phyloP scores from a whole-genome alignment of 2,888 invertebrate genomes.

The Thera obeliscata region DNA sequence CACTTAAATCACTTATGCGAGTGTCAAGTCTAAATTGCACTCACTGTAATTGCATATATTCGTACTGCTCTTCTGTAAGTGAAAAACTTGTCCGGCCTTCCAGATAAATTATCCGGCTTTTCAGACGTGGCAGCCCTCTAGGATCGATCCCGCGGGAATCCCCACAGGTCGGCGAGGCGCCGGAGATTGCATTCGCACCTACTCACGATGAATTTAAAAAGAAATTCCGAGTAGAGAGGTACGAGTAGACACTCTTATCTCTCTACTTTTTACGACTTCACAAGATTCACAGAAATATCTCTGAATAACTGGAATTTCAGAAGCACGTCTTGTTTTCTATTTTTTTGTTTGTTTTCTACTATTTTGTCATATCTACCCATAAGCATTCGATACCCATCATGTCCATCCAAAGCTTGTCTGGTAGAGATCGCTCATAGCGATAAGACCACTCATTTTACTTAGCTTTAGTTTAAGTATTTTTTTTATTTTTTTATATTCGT shows the following conservation, averaged over 20 bases:
- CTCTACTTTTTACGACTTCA: slow-evolving; percentile 8
- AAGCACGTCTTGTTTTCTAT: too few relatives aligned
- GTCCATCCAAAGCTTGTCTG: too few relatives aligned
- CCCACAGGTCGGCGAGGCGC: slow-evolving; percentile 37
- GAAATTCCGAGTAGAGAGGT: slow-evolving; percentile 6
- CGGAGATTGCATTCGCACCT: slow-evolving; percentile 39
- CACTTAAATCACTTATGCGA: too few relatives aligned
- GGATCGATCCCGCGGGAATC: slow-evolving; percentile 39
- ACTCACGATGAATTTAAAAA: slow-evolving; percentile 28
- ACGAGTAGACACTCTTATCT: background rate
- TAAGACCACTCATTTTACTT: too few relatives aligned
- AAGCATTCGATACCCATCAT: too few relatives aligned
- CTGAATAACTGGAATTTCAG: background rate
- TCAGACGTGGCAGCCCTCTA: slow-evolving; percentile 4
- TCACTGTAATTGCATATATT: too few relatives aligned
- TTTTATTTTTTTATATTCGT: too few relatives aligned
- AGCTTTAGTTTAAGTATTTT: too few relatives aligned
- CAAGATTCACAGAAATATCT: slow-evolving; percentile 2
- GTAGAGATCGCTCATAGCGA: too few relatives aligned
- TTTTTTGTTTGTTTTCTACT: too few relatives aligned
- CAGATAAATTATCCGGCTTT: slow-evolving; percentile 10
- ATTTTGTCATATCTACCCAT: too few relatives aligned
- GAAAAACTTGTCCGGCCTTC: background rate
- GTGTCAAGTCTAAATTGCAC: too few relatives aligned
- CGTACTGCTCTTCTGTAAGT: background rate